These are phyloP conservation scores for Phengaris arion DNA, from an alignment of 2,888 invertebrate species.

Conservation along the genomic window DNA sequence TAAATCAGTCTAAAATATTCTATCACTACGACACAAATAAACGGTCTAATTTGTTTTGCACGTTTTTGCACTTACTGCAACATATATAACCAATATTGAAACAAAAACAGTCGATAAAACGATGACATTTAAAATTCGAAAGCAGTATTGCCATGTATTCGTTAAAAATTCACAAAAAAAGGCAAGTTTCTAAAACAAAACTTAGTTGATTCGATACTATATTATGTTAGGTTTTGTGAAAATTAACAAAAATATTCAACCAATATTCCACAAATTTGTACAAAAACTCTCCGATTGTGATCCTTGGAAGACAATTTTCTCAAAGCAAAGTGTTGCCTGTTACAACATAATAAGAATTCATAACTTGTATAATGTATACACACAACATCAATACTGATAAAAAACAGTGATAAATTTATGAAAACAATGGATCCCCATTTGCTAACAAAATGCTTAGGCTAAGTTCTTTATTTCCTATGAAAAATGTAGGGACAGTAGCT, in stretches of 20 bases:
- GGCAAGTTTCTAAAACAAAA: constrained; percentile 30
- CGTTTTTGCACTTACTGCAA: constrained; percentile 19
- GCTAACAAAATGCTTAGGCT: background rate
- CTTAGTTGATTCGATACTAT: constrained; percentile 23
- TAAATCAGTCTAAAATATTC: constrained; percentile 80
- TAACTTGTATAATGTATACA: constrained; percentile 35
- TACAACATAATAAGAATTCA: constrained; percentile 30
- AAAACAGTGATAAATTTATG: constrained; percentile 37
- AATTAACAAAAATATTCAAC: constrained; percentile 42
- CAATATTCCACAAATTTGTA: constrained; percentile 63
- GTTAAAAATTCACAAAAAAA: constrained; percentile 23
- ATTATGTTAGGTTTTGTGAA: background rate
- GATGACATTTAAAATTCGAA: constrained; percentile 3
- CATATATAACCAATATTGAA: constrained; percentile 20
- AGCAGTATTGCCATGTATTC: constrained; percentile 15
- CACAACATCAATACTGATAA: constrained; percentile 39
- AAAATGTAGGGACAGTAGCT: background rate
- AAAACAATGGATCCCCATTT: constrained; percentile 23
- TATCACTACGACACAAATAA: constrained; percentile 67
- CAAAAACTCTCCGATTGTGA: constrained; percentile 47
- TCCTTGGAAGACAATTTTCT: constrained; percentile 63
- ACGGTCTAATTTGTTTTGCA: constrained; percentile 27
- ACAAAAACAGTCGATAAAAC: background rate
- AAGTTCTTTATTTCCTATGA: background rate
- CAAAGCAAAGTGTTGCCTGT: constrained; percentile 39